Evolutionary conservation across 2,113 vertebrate species (phyloP).

Genomic region (Cebidichthys violaceus): DNA sequence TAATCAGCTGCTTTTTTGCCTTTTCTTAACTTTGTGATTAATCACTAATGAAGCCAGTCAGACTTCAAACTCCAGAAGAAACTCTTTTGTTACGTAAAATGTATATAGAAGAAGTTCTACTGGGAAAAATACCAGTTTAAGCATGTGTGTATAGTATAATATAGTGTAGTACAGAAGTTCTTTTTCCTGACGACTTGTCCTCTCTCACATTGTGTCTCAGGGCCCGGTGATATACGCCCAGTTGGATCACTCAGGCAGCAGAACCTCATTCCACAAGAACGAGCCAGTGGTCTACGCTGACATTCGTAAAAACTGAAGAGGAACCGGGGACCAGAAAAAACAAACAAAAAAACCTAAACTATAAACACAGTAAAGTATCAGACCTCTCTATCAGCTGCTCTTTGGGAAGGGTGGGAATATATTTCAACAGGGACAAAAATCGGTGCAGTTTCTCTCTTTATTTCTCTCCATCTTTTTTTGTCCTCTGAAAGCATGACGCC

Average conservation of each 20-base stretch:
- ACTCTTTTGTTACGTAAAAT: neutral
- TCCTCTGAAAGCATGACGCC: slow-evolving; percentile 68
- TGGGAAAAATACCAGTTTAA: no score
- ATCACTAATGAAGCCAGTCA: slow-evolving; percentile 16
- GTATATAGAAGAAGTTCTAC: no score
- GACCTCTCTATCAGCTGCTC: slow-evolving; percentile 74
- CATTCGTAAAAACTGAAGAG: slow-evolving; percentile 91
- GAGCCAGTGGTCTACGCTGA: slow-evolving; percentile 97
- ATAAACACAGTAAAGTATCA: slow-evolving; percentile 63
- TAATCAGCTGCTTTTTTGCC: neutral
- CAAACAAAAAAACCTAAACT: slow-evolving; percentile 8
- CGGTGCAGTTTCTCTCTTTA: slow-evolving; percentile 49
- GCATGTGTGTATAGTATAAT: no score
- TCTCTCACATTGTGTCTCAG: slow-evolving; percentile 68
- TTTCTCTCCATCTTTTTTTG: slow-evolving; percentile 29
- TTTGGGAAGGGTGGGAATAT: slow-evolving; percentile 60
- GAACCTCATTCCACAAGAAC: slow-evolving; percentile 93
- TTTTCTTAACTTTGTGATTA: neutral
- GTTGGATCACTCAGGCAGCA: slow-evolving; percentile 94
- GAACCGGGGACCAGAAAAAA: slow-evolving; percentile 41
- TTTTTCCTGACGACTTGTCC: neutral
- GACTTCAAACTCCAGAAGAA: neutral
- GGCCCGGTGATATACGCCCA: slow-evolving; percentile 98
- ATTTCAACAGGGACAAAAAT: slow-evolving; percentile 62
- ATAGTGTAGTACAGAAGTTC: no score